phyloP scores from a whole-genome alignment of 1,140 invertebrate genomes.

The Argopecten irradians region DNA sequence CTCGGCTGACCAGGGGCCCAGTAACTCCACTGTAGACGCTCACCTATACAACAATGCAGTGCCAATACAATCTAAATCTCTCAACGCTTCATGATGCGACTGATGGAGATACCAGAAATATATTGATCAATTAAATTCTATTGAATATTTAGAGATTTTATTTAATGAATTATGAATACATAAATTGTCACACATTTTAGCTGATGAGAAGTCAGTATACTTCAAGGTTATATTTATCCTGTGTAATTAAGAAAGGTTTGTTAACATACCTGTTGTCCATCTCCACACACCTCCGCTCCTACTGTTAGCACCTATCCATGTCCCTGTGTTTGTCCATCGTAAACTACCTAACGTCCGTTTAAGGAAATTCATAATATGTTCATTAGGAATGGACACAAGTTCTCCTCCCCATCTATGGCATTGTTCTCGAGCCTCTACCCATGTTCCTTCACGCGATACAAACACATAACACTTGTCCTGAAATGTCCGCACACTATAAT shows the following conservation, averaged over 20 bases:
- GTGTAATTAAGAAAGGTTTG: not conserved
- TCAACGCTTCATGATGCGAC: not conserved
- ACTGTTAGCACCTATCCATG: conserved; percentile 61
- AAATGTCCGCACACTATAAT: conserved; percentile 10
- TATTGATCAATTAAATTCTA: not conserved
- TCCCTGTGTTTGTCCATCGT: conserved; percentile 59
- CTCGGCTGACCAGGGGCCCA: conserved; percentile 63
- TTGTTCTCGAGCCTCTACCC: conserved; percentile 50
- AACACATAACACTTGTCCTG: conserved; percentile 62
- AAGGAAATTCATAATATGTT: conserved; percentile 61
- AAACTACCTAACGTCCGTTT: conserved; percentile 50
- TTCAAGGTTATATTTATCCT: not conserved
- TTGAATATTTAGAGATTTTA: not conserved
- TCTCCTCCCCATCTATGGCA: conserved; percentile 62
- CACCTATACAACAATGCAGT: conserved; percentile 48
- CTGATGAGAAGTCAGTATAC: not conserved
- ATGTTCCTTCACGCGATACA: conserved; percentile 59
- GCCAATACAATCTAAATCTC: not conserved
- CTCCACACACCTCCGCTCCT: conserved; percentile 49
- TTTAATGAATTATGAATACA: not conserved
- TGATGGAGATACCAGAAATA: not conserved
- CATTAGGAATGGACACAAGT: conserved; percentile 53
- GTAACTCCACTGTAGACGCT: conserved; percentile 50
- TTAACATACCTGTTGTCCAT: conserved; percentile 62
- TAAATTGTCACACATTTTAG: not conserved